Evolutionary conservation across 2,888 invertebrate species (phyloP), one percentile per base, ranked within the genome.

Genomic region (Sympetrum striolatum): DNA sequence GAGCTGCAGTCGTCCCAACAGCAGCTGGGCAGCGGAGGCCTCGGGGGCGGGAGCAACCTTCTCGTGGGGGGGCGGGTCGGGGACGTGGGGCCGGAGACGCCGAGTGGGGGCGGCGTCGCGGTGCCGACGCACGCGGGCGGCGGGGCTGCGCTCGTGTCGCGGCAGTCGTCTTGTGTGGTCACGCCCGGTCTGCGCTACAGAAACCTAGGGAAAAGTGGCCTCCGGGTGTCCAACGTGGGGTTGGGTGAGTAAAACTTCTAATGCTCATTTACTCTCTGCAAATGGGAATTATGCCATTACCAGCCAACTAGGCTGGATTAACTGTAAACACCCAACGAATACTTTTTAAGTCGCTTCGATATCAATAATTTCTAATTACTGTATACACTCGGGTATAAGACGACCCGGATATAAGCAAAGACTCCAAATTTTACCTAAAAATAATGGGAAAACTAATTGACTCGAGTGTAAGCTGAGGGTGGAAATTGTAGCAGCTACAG

Each of bases 191-290:
- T 98, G 92, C 96, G 98, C 90, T 98, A 98, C 95, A 97, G 98
- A 94, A 98, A 98, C 94, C 95, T 99, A 92, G 99, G 99, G 92
- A 99, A 99, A 95, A 98, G 98, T 93, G 99, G 99, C 90, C 96
- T 99, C 91, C 95, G 98, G 92, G 98, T 99, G 91, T 98, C 98
- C 92, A 98, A 98, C 94, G 97, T 99, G 92, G 98, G 98, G 92
- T 95, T 99, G 93, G 96, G 96, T 96, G 94, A 94, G 95, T 93
- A 35, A 31, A 37, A 18, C 53, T 5, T 53, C 53, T 53, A 15
- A 53, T 53, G 44, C 10, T 8, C 4, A 10, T 44, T 44, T 44
- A 6, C 44, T 1, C 44, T 44, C 44, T 10, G 10, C 10, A 44
- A 44, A 44, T 10, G 0, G 6, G 10, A 44, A 8, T 4, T 10